Conservation (phyloP, 1,140 invertebrate genomes). For the Mya arenaria region DNA sequence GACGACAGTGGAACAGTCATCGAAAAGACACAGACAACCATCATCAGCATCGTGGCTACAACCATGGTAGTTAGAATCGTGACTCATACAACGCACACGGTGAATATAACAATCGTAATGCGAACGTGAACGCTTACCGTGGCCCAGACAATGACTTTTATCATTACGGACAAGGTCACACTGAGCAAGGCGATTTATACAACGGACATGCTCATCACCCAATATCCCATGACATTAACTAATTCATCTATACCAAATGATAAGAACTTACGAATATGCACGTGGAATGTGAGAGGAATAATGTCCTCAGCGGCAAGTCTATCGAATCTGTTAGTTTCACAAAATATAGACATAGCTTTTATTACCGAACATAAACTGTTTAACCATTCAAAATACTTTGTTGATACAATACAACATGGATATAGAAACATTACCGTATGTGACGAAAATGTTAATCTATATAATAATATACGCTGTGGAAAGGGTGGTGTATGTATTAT, state of each 20-base stretch:
- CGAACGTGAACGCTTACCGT: too few relatives aligned
- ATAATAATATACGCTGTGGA: neutral
- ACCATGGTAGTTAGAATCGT: neutral
- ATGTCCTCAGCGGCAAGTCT: neutral
- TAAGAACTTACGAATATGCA: neutral
- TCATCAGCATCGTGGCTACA: neutral
- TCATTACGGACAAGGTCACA: too few relatives aligned
- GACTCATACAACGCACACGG: neutral
- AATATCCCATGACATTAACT: too few relatives aligned
- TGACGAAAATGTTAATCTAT: neutral
- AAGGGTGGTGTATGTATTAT: neutral
- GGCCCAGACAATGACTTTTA: too few relatives aligned
- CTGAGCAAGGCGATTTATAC: too few relatives aligned
- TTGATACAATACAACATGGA: neutral
- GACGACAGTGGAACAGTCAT: neutral
- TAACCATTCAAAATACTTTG: neutral
- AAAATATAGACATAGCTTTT: neutral
- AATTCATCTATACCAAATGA: too few relatives aligned
- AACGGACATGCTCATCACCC: too few relatives aligned
- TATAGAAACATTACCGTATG: neutral
- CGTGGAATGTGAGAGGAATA: neutral
- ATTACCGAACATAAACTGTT: constrained; percentile 5
- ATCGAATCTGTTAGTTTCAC: neutral
- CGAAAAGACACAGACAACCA: neutral
- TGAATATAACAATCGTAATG: too few relatives aligned